Evolutionary conservation across 2,113 vertebrate genomes (phyloP), one percentile per base, ranked within the genome.

Genomic region (Rhabdomys dilectus): DNA sequence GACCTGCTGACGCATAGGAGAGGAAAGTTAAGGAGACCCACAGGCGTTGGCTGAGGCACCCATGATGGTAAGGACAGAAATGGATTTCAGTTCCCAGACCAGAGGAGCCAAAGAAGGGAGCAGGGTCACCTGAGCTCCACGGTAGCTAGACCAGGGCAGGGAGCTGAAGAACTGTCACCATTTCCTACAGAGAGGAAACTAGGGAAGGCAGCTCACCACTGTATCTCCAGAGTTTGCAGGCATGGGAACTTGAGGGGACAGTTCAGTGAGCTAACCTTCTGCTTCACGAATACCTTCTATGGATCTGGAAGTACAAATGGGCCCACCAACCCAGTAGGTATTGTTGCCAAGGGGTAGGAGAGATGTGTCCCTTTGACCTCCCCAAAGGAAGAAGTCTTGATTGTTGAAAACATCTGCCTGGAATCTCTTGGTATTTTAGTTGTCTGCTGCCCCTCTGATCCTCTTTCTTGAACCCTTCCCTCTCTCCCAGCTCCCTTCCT

Each of bases 1-100:
- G 77, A 91, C 78, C 73, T 58, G 72, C 88, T 82, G 82, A n/a
- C 53, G 80, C 68, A 72, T 91, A 53, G 72, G 29, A 78, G 86
- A 89, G 72, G 17, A 73, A 81, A 48, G 31, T 90, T 66, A 64
- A 64, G 64, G 42, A 60, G 76, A 51, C 60, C 31, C 22, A 24
- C 48, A 17, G 45, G 31, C 62, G 31, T 42, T 42, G 48, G 39
- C 45, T 48, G 58, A 82, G 68, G 42, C 42, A 24, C 36, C 89
- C 72, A 39, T n/a, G 51, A 51, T 62, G 34, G 64, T 16, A 56
- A 16, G 5, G 42, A 68, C 73, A 92, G 88, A 68, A 58, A 22
- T 29, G 1, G 0, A n/a, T 93, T 10, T 8, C 16, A 58, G 7
- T 31, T 24, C 21, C 70, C 1, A 0, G 72, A 70, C 80, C 64